Conservation (phyloP, 1,140 invertebrate genomes). For the Heliconius congener region DNA sequence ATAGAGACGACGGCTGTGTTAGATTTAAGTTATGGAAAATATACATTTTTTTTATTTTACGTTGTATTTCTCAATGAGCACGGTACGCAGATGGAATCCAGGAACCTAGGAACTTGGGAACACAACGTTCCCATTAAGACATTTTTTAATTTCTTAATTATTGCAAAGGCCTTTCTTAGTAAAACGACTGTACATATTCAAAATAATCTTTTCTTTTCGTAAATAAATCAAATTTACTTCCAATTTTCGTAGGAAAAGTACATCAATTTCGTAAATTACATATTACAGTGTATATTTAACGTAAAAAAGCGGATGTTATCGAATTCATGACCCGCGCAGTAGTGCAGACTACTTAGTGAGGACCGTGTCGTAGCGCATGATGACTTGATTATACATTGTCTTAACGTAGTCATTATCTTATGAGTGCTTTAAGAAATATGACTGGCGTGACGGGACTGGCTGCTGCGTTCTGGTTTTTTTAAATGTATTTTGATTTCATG, state of each 20-base stretch:
- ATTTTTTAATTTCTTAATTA: too few species aligned
- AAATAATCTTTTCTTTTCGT: neutral
- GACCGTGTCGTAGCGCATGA: conserved; percentile 11
- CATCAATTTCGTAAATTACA: neutral
- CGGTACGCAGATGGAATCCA: too few species aligned
- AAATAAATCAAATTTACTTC: neutral
- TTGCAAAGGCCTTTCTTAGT: too few species aligned
- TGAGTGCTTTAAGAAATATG: neutral
- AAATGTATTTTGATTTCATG: too few species aligned
- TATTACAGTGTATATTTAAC: neutral
- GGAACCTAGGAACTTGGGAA: too few species aligned
- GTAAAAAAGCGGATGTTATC: neutral
- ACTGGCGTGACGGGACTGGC: neutral
- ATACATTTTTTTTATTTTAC: too few species aligned
- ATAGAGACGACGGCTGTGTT: neutral
- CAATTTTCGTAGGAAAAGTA: neutral
- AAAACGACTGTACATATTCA: neutral
- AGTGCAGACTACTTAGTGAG: neutral
- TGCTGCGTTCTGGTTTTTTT: neutral
- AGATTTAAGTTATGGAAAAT: neutral
- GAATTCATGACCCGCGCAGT: conserved; percentile 11
- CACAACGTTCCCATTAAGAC: too few species aligned
- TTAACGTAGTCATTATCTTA: neutral
- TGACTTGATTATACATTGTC: conserved; percentile 31
- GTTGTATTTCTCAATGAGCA: too few species aligned